These are phyloP conservation scores for Zelostemma sp. DNA, from an alignment of 1,140 invertebrate genomes.

Conservation along the genomic window DNA sequence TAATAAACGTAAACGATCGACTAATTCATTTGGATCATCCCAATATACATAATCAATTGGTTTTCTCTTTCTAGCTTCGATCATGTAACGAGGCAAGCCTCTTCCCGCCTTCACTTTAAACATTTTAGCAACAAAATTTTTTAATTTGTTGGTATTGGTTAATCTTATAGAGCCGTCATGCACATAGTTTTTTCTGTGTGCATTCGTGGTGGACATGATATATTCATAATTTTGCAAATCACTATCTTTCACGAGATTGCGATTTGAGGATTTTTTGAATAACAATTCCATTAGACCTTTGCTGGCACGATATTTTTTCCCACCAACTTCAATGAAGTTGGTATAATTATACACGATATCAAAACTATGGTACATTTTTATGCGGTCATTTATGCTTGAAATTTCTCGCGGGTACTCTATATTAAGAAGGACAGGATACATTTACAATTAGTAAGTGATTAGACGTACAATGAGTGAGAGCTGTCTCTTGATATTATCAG, in stretches of 20 bases:
- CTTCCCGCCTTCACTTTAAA: conserved; percentile 8
- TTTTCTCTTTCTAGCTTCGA: too few species aligned
- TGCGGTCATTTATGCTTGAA: background rate
- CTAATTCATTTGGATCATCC: too few species aligned
- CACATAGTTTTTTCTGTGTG: too few species aligned
- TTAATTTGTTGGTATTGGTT: conserved; percentile 23
- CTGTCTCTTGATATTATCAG: conserved; percentile 16
- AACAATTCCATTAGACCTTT: too few species aligned
- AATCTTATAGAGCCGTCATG: too few species aligned
- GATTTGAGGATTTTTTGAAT: conserved; percentile 11
- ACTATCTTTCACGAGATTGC: background rate
- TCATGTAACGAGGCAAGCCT: too few species aligned
- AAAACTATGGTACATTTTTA: background rate
- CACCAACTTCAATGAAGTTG: conserved; percentile 3
- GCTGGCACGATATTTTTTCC: conserved; percentile 1
- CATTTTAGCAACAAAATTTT: background rate
- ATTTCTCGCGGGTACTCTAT: background rate
- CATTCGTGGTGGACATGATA: conserved; percentile 17
- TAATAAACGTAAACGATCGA: too few species aligned
- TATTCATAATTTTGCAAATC: conserved; percentile 18
- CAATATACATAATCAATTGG: too few species aligned
- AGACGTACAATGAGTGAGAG: conserved; percentile 12
- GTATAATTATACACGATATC: background rate
- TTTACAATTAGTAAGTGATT: background rate
- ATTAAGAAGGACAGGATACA: background rate